Conservation (phyloP, 2,113 vertebrate species). For the Actinemys pallida region DNA sequence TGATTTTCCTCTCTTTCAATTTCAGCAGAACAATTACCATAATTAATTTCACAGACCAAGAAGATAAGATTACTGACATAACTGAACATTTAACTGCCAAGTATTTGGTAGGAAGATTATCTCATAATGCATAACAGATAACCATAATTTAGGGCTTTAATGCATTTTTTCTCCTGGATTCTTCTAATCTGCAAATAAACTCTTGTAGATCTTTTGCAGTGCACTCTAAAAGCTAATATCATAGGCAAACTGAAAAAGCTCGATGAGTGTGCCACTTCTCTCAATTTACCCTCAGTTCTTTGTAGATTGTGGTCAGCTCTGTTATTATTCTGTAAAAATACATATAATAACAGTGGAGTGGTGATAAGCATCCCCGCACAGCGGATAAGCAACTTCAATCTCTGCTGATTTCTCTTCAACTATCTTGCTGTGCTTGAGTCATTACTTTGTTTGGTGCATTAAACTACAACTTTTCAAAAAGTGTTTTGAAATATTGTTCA, state of each 20-base stretch:
- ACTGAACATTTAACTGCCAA: neutral
- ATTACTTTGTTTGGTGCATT: neutral
- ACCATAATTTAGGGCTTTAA: neutral
- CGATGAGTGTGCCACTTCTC: neutral
- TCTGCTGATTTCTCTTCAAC: neutral
- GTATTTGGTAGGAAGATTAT: neutral
- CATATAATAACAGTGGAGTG: neutral
- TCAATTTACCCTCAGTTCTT: neutral
- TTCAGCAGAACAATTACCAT: neutral
- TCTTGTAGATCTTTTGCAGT: neutral
- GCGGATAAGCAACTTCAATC: neutral
- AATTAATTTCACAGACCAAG: neutral
- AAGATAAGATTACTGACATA: neutral
- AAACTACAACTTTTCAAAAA: neutral
- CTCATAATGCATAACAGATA: neutral
- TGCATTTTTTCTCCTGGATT: neutral
- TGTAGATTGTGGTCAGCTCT: neutral
- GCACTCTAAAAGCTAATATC: neutral
- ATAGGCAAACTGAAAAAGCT: neutral
- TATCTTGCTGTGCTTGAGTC: rapidly evolving
- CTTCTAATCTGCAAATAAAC: neutral
- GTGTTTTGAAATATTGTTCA: neutral
- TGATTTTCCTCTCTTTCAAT: neutral
- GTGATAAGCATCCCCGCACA: neutral
- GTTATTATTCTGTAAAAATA: neutral